Evolutionary conservation across 1,140 invertebrate genomes (phyloP).

Genomic region (Nebria ingens): DNA sequence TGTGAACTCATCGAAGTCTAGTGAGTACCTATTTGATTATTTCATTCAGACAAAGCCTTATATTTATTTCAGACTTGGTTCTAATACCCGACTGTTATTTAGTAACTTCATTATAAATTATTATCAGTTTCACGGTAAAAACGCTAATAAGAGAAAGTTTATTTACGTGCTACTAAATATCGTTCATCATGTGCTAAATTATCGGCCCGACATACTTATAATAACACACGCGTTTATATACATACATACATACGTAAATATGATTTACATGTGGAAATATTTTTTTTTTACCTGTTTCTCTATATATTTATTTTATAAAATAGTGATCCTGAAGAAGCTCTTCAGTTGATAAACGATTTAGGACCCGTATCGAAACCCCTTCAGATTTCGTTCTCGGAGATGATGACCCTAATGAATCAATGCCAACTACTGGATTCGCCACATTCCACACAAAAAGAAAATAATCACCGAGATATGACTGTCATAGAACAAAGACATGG

Average conservation of each 20-base stretch:
- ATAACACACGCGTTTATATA: too few species aligned
- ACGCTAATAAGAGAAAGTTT: neutral
- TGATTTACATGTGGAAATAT: too few species aligned
- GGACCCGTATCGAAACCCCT: constrained; percentile 45
- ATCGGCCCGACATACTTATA: too few species aligned
- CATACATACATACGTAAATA: too few species aligned
- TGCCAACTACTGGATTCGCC: constrained; percentile 47
- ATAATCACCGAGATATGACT: neutral
- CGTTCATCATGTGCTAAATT: neutral
- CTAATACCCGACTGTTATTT: too few species aligned
- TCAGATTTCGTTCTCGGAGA: constrained; percentile 53
- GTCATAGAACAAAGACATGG: constrained; percentile 18
- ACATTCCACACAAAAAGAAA: neutral
- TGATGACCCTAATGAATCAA: constrained; percentile 63
- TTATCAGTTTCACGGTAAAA: too few species aligned
- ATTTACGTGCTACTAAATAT: too few species aligned
- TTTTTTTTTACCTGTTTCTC: too few species aligned
- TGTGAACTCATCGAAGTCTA: constrained; percentile 77
- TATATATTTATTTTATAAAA: too few species aligned
- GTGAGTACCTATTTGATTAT: constrained; percentile 43
- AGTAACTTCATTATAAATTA: too few species aligned
- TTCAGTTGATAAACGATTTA: constrained; percentile 46
- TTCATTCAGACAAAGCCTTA: too few species aligned
- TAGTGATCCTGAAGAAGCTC: constrained; percentile 57
- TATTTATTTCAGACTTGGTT: too few species aligned